A percentile compares a stretch with the other conserved stretches of the same genome.
Evolutionary conservation across 2,888 invertebrate species (phyloP).

Genomic region (Lasioglossum figueresi): DNA sequence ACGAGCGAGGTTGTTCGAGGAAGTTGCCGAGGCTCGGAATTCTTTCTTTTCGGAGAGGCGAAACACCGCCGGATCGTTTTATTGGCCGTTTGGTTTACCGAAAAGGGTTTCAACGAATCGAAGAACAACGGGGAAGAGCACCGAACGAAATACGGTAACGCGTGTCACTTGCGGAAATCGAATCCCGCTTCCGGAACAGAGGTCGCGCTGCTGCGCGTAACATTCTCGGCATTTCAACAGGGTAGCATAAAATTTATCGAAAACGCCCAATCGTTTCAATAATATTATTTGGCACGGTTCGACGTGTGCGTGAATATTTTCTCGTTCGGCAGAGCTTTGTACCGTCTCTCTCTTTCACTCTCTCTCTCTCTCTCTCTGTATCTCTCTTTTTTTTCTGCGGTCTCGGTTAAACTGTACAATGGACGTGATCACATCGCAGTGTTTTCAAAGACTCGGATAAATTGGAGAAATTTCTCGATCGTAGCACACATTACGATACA

Average conservation of each 20-base stretch:
- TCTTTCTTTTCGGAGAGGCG: not conserved
- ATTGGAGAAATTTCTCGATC: not conserved
- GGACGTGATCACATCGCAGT: not conserved
- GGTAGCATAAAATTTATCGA: conserved; percentile 38
- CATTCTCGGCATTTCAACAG: conserved; percentile 12
- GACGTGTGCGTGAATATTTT: conserved; percentile 22
- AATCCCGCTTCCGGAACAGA: conserved; percentile 31
- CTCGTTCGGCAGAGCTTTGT: not conserved
- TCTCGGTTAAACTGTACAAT: not conserved
- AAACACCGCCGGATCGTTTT: conserved; percentile 1
- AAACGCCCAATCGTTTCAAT: conserved; percentile 40
- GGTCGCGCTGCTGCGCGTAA: conserved; percentile 15
- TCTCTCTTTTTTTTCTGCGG: not conserved
- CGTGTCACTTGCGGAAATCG: conserved; percentile 33
- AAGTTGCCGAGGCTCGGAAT: not conserved
- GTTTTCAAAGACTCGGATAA: not conserved
- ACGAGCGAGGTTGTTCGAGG: not conserved
- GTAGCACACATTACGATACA: not conserved
- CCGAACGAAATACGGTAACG: conserved; percentile 35
- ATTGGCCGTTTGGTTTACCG: not conserved
- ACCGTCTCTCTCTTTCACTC: not conserved
- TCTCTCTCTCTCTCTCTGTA: not conserved
- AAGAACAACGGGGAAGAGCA: conserved; percentile 19
- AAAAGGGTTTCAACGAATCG: conserved; percentile 19
- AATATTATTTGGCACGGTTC: conserved; percentile 62